Evolutionary conservation across 2,113 vertebrate genomes (phyloP).

Genomic region (Poeciliopsis turrubarensis): DNA sequence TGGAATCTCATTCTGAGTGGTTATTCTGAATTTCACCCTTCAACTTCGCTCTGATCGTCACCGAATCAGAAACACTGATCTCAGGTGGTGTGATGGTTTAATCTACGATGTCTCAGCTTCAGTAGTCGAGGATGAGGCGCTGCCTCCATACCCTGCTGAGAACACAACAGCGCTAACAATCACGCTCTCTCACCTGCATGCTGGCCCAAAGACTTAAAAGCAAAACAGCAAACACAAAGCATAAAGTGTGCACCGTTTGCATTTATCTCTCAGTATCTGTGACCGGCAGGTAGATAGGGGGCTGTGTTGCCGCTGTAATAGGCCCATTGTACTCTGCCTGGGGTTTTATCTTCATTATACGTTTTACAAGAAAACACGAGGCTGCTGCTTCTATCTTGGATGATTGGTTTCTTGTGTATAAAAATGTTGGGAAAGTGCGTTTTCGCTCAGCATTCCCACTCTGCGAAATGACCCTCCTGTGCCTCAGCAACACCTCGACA

Average conservation of each 20-base stretch:
- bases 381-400: constrained; percentile 35
- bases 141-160: constrained; percentile 25
- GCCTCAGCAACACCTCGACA: constrained; percentile 7
- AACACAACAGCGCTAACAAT: constrained; percentile 34
- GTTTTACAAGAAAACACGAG: constrained; percentile 47
- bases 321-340: constrained; percentile 60
- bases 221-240: constrained; percentile 31
- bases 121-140: constrained; percentile 24
- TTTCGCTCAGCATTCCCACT: constrained; percentile 3
- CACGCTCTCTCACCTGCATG: constrained; percentile 40
- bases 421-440: neutral
- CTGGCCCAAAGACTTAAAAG: constrained; percentile 57
- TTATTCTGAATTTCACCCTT: constrained; percentile 27
- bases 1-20: constrained; percentile 17
- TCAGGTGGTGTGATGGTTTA: constrained; percentile 50
- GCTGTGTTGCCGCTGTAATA: constrained; percentile 46
- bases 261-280: constrained; percentile 64
- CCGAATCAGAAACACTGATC: constrained; percentile 53
- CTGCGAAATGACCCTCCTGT: constrained; percentile 20
- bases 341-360: constrained; percentile 64
- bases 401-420: constrained; percentile 33
- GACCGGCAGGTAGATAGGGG: constrained; percentile 49
- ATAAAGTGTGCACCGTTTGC: constrained; percentile 49
- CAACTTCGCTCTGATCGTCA: constrained; percentile 38
- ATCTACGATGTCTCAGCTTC: constrained; percentile 42